Evolutionary conservation across 2,113 vertebrate genomes (phyloP).

Genomic region (Alligator mississippiensis): DNA sequence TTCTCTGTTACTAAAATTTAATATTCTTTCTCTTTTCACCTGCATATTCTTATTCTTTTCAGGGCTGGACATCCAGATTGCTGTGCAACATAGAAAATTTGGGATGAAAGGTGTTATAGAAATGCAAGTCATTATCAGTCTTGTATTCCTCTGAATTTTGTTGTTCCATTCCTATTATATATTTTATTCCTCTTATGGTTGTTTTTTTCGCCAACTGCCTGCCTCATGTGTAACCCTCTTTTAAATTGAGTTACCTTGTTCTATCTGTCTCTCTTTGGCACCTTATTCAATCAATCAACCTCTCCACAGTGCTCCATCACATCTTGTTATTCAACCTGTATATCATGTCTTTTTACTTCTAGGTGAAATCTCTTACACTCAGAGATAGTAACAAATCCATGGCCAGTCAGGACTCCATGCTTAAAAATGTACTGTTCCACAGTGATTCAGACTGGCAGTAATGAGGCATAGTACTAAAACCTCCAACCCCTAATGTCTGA

Average conservation of each 20-base stretch:
- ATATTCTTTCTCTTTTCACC: slow-evolving; percentile 27
- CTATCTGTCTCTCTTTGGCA: not conserved
- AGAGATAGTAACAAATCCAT: not conserved
- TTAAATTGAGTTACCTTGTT: not conserved
- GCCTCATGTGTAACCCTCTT: not conserved
- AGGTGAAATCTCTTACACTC: not conserved
- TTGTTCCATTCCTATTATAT: not conserved
- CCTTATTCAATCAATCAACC: not conserved
- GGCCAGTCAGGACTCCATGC: not conserved
- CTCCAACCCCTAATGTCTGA: not conserved
- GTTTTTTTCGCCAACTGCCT: not conserved
- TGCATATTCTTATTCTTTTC: slow-evolving; percentile 5
- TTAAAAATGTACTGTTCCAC: not conserved
- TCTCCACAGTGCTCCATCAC: not conserved
- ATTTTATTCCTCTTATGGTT: not conserved
- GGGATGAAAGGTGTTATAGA: slow-evolving; percentile 3
- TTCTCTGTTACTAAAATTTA: not conserved
- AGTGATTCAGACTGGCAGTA: not conserved
- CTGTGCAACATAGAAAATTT: not conserved
- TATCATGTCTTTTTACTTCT: not conserved
- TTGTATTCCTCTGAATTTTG: not conserved
- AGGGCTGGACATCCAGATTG: slow-evolving; percentile 9
- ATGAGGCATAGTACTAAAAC: not conserved
- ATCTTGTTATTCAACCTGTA: not conserved
- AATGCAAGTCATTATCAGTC: slow-evolving; percentile 13